Percentiles rank a stretch among this genome's conserved stretches.
phyloP scores from a whole-genome alignment of 1,140 invertebrate species.

The Campodea augens region DNA sequence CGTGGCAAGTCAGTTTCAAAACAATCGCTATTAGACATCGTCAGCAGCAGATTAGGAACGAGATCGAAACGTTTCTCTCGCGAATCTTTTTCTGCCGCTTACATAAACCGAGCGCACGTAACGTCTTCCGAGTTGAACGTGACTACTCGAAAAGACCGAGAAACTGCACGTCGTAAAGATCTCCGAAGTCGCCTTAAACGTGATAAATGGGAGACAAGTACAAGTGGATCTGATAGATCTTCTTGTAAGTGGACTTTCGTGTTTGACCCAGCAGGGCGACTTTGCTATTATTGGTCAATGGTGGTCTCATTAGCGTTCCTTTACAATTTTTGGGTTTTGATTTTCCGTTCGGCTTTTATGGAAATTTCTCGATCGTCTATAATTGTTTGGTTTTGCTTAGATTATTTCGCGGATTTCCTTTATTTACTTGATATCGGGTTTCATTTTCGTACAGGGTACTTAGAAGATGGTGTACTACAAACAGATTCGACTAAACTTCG shows the following conservation, averaged over 20 bases:
- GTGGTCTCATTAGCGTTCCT: constrained; percentile 93
- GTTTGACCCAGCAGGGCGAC: constrained; percentile 72
- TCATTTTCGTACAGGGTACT: constrained; percentile 90
- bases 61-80: constrained; percentile 38
- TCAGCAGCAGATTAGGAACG: constrained; percentile 35
- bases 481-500: constrained; percentile 82
- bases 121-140: constrained; percentile 52
- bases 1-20: constrained; percentile 31
- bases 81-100: constrained; percentile 49
- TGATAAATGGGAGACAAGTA: constrained; percentile 23
- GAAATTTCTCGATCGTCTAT: constrained; percentile 69
- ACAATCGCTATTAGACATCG: constrained; percentile 41
- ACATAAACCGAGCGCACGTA: constrained; percentile 34
- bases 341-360: constrained; percentile 93
- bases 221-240: constrained; percentile 18
- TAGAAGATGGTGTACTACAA: constrained; percentile 90
- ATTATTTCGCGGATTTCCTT: constrained; percentile 89
- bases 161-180: constrained; percentile 34
- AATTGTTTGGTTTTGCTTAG: constrained; percentile 86
- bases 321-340: constrained; percentile 98
- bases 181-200: constrained; percentile 42
- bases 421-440: constrained; percentile 92
- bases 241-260: constrained; percentile 73
- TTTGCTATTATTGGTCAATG: constrained; percentile 93
- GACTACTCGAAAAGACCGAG: constrained; percentile 35